Evolutionary conservation across 2,113 vertebrate genomes (phyloP).

Genomic region (Notechis scutatus): DNA sequence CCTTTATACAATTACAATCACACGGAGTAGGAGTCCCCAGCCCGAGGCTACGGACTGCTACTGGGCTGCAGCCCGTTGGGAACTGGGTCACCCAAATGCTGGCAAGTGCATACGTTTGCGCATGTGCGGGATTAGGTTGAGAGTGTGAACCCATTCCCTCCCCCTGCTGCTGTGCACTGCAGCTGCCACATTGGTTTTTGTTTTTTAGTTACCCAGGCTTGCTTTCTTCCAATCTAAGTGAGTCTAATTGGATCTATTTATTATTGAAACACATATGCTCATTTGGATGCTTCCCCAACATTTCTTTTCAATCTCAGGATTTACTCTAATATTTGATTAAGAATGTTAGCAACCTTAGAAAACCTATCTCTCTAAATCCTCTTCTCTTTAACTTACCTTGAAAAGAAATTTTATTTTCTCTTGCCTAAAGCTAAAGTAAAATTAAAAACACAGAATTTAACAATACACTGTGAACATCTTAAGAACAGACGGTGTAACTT

Average conservation of each 20-base stretch:
- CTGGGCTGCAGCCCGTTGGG: not conserved
- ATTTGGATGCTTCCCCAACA: not conserved
- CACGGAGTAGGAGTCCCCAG: not conserved
- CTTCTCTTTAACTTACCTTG: not conserved
- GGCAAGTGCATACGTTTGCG: not conserved
- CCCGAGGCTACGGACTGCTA: not conserved
- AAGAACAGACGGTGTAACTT: not conserved
- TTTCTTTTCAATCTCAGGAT: not conserved
- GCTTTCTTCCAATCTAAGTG: not conserved
- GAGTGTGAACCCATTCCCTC: not conserved
- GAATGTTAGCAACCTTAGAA: not conserved
- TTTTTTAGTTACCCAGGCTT: not conserved
- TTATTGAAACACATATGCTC: not conserved
- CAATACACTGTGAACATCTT: not conserved
- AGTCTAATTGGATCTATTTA: not conserved
- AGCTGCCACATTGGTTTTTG: not conserved
- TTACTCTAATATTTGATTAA: not conserved
- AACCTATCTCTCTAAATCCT: not conserved
- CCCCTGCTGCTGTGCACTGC: not conserved
- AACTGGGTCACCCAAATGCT: not conserved
- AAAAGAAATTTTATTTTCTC: not conserved
- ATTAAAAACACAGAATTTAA: not conserved
- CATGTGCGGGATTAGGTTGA: not conserved
- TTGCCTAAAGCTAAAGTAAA: not conserved
- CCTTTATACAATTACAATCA: not conserved